phyloP scores from a whole-genome alignment of 2,888 invertebrate species.

The Mesochorus sp. region DNA sequence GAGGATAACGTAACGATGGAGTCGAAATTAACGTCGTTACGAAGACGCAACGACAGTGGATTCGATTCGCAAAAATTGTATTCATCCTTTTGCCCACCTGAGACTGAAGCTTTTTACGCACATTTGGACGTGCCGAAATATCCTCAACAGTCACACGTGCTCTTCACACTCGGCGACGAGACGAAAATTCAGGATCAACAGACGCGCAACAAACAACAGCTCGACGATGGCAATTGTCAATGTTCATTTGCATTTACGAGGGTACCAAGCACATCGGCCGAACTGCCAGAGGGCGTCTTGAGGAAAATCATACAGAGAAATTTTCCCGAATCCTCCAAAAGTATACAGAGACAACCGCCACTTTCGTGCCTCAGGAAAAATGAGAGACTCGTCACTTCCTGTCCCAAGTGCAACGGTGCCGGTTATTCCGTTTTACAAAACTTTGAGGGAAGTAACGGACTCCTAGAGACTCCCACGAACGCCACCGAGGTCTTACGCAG shows the following conservation, averaged over 20 bases:
- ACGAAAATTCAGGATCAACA: conserved; percentile 65
- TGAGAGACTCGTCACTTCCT: conserved; percentile 65
- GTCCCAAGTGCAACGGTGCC: conserved; percentile 74
- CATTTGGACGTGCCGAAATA: conserved; percentile 50
- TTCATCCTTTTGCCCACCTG: conserved; percentile 39
- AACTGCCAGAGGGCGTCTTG: conserved; percentile 76
- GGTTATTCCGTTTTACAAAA: conserved; percentile 66
- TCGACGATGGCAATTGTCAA: conserved; percentile 73
- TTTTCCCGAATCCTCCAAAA: conserved; percentile 79
- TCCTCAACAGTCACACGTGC: conserved; percentile 71
- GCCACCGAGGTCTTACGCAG: conserved; percentile 87
- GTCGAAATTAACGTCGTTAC: conserved; percentile 56
- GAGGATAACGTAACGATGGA: conserved; percentile 63
- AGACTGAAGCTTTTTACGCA: conserved; percentile 63
- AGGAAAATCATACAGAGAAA: conserved; percentile 79
- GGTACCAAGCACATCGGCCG: conserved; percentile 78
- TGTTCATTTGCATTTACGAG: conserved; percentile 74
- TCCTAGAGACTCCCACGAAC: conserved; percentile 89
- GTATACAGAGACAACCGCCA: conserved; percentile 70
- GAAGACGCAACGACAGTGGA: conserved; percentile 52
- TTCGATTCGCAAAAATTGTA: conserved; percentile 60
- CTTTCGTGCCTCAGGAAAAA: conserved; percentile 66
- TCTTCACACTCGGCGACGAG: conserved; percentile 77
- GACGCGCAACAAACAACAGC: not conserved
- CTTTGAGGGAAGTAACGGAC: conserved; percentile 70